phyloP scores from a whole-genome alignment of 64 coral and sea anemone species.

The Stichodactyla mertensii region DNA sequence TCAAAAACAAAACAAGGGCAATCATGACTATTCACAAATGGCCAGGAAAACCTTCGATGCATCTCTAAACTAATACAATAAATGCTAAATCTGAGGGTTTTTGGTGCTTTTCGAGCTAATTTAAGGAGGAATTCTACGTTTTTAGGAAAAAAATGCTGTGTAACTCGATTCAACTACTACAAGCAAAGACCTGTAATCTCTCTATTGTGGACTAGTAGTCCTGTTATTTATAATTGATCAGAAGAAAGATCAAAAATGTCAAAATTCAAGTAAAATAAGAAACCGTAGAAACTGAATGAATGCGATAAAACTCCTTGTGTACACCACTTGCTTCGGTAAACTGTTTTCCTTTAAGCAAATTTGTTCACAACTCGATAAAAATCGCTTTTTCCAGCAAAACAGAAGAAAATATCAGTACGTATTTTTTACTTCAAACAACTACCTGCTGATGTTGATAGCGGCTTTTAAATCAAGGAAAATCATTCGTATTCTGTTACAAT shows the following conservation, averaged over 20 bases:
- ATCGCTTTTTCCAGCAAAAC: neutral
- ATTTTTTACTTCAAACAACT: neutral
- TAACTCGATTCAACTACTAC: neutral
- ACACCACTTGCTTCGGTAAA: neutral
- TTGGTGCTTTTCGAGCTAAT: neutral
- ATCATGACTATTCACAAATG: neutral
- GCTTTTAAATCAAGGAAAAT: neutral
- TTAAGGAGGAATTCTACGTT: neutral
- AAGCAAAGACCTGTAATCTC: slow-evolving; percentile 6
- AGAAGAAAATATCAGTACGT: neutral
- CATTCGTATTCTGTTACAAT: neutral
- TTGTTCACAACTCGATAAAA: neutral
- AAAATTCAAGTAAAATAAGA: neutral
- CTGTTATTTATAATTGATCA: slow-evolving; percentile 10
- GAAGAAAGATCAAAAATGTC: slow-evolving; percentile 2
- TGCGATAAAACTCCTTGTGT: neutral
- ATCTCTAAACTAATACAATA: neutral
- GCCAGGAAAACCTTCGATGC: neutral
- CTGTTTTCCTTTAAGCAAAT: neutral
- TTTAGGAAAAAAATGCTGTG: neutral
- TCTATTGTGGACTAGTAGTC: neutral
- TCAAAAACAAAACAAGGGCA: neutral
- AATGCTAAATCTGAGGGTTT: neutral
- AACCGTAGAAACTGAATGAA: neutral
- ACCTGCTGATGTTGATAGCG: neutral